These are phyloP conservation scores for Paracentrotus lividus DNA, from an alignment of 53 echinoderm and acorn worm genomes.

Conservation along the genomic window DNA sequence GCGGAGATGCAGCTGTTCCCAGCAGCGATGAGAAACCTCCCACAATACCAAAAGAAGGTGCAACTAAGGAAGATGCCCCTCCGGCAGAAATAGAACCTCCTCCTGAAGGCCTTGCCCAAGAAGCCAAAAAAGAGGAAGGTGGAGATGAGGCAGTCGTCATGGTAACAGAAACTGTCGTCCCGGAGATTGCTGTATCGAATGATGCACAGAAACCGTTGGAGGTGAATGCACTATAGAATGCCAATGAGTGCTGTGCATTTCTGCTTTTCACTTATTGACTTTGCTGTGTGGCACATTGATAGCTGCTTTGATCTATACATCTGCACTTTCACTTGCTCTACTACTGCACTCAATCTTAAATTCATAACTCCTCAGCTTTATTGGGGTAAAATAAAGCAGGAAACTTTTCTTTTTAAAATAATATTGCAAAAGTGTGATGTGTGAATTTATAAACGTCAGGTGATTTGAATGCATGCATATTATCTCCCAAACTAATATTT, in stretches of 20 bases:
- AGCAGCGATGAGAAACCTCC: neutral
- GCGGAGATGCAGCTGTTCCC: neutral
- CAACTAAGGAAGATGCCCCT: slow-evolving; percentile 53
- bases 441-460: neutral
- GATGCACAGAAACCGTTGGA: slow-evolving; percentile 58
- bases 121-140: slow-evolving; percentile 43
- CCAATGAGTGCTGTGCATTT: slow-evolving; percentile 27
- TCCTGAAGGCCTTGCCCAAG: neutral
- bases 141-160: slow-evolving; percentile 23
- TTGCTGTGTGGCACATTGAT: slow-evolving; percentile 11
- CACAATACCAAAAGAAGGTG: neutral
- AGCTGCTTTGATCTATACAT: neutral
- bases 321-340: neutral
- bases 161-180: slow-evolving; percentile 52
- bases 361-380: neutral
- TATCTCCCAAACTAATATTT: too few relatives aligned
- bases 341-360: neutral
- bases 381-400: too few relatives aligned
- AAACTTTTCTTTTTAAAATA: neutral
- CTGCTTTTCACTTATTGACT: neutral
- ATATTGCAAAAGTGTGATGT: neutral
- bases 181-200: neutral
- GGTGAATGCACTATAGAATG: slow-evolving; percentile 54
- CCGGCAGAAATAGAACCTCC: neutral
- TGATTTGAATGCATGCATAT: too few relatives aligned